These are phyloP conservation scores for Aphaenogaster ashmeadi DNA, from an alignment of 1,140 invertebrate genomes.

Conservation along the genomic window DNA sequence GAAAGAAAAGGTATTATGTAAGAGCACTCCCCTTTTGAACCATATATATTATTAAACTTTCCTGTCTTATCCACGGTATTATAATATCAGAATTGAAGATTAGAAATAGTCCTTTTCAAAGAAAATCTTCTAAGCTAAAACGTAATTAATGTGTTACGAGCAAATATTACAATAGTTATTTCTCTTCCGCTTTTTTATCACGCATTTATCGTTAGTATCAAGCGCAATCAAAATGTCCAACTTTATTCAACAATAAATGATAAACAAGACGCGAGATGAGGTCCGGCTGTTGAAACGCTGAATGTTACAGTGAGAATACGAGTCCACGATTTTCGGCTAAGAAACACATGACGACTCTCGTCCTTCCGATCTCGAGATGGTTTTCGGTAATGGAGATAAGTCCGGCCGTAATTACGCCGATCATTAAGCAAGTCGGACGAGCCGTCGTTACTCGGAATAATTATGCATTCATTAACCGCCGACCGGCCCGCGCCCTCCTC, in stretches of 20 bases:
- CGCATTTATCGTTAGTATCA: neutral
- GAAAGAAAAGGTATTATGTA: neutral
- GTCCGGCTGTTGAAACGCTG: neutral
- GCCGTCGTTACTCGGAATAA: constrained; percentile 34
- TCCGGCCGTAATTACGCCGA: constrained; percentile 51
- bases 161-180: neutral
- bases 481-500: constrained; percentile 14
- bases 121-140: neutral
- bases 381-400: constrained; percentile 44
- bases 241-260: neutral
- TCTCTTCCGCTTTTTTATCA: neutral
- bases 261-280: neutral
- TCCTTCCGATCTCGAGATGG: constrained; percentile 6
- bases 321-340: neutral
- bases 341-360: neutral
- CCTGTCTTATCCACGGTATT: neutral
- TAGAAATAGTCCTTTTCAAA: neutral
- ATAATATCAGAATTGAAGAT: neutral
- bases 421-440: constrained; percentile 63
- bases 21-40: neutral
- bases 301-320: neutral
- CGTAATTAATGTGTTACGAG: neutral
- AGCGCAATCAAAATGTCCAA: neutral
- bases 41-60: neutral
- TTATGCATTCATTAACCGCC: constrained; percentile 54